Evolutionary conservation across 2,113 vertebrate species (phyloP), one percentile per base, ranked within the genome.

Genomic region (Heterochromis multidens): DNA sequence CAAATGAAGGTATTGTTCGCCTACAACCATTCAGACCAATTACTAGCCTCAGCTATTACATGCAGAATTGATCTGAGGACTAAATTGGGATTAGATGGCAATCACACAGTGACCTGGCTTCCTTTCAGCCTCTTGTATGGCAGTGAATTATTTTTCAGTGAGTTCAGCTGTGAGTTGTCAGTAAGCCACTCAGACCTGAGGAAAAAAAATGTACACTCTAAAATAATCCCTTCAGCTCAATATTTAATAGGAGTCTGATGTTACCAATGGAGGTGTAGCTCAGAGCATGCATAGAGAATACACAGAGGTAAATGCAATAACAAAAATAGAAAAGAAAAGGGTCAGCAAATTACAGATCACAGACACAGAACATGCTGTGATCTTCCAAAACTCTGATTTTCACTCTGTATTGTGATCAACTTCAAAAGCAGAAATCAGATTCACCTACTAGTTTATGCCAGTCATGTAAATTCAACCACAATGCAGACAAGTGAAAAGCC

Each of bases 11-110:
- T 11, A 76, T 86, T 87, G 82, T 83, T 85, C 9, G 0, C 16
- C 31, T 63, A 91, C 80, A 31, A 70, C 49, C 81, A 83, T 89
- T 92, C 70, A 82, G 61, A 72, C 27, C 77, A 81, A 89, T 84
- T 84, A 67, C 77, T 77, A 56, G 31, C 63, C 80, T 84, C 43
- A 19, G 62, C 31, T 67, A 57, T 60, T 46, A 52, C 54, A 57
- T 59, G 33, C 67, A 62, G 23, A 59, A 31, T 59, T 77, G 77
- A 58, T 77, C 54, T 9, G 40, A 25, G 11, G 23, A 29, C 25
- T 33, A 61, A 82, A 84, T 60, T 17, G 21, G 43, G 57, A 82
- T 85, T 63, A 61, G n/a, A 83, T 59, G 54, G 40, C 72, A 70
- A 77, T 23, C 61, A 57, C 31, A 77, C 7, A 59, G 3, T 79